Conservation (phyloP, 1,140 invertebrate genomes). For the Lamellibrachia luymesi region DNA sequence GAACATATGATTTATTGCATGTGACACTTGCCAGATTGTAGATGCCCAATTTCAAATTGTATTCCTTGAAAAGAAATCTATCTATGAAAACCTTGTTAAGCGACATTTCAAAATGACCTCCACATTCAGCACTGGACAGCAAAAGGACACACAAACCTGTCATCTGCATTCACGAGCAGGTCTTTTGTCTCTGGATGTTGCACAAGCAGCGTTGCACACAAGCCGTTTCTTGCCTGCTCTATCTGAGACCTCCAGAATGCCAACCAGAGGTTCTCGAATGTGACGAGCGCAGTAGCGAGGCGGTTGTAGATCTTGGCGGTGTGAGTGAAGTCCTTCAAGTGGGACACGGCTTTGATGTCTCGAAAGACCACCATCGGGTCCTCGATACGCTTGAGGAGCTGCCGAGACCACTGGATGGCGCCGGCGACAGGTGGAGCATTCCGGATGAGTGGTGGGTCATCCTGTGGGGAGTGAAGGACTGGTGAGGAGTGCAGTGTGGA, state of each 20-base stretch:
- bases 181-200: constrained; percentile 48
- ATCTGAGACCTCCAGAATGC: constrained; percentile 52
- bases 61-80: too few relatives aligned
- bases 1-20: too few relatives aligned
- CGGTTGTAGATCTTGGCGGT: constrained; percentile 53
- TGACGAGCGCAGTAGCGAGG: constrained; percentile 51
- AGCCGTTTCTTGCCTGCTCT: constrained; percentile 48
- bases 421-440: constrained; percentile 55
- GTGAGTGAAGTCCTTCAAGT: constrained; percentile 46
- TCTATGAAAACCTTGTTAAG: too few relatives aligned
- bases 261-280: constrained; percentile 55
- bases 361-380: constrained; percentile 62
- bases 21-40: too few relatives aligned
- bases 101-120: too few relatives aligned
- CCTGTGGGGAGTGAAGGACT: neutral
- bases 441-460: constrained; percentile 23
- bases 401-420: constrained; percentile 58
- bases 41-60: too few relatives aligned
- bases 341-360: constrained; percentile 45
- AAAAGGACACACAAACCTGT: constrained; percentile 39
- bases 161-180: constrained; percentile 55
- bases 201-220: constrained; percentile 52
- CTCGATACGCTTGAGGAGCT: constrained; percentile 59
- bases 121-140: neutral
- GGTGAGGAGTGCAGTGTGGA: neutral